Conservation (phyloP, 2,888 invertebrate genomes). For the Calameuta pallipes region DNA sequence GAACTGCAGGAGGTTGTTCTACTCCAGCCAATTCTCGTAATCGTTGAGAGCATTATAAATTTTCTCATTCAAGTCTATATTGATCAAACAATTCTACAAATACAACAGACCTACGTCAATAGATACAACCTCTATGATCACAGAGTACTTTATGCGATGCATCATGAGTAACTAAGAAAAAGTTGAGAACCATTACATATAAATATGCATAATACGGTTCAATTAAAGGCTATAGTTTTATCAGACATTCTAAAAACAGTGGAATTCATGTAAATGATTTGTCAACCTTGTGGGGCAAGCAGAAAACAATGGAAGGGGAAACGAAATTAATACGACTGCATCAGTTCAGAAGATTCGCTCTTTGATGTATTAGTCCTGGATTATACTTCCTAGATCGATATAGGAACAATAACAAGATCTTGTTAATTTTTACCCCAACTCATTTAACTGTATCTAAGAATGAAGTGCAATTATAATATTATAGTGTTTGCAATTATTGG, state of each 20-base stretch:
- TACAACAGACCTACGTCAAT: not conserved
- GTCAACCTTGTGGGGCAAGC: not conserved
- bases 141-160: not conserved
- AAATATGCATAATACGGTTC: not conserved
- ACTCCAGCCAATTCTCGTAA: constrained; percentile 20
- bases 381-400: not conserved
- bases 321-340: not conserved
- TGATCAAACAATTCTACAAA: constrained; percentile 34
- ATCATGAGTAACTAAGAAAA: not conserved
- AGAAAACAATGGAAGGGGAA: not conserved
- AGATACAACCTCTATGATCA: not conserved
- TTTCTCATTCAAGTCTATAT: constrained; percentile 27
- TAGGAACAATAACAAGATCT: not conserved
- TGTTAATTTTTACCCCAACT: not conserved
- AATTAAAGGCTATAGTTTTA: not conserved
- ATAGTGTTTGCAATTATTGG: not conserved
- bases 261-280: not conserved
- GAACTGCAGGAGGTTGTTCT: constrained; percentile 14
- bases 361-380: not conserved
- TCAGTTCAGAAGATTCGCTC: not conserved
- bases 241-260: not conserved
- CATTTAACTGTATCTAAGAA: not conserved
- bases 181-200: not conserved
- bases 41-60: constrained; percentile 31
- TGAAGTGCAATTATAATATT: not conserved